These are phyloP conservation scores for Andrena dorsata DNA, from an alignment of 2,888 invertebrate genomes.

Conservation along the genomic window DNA sequence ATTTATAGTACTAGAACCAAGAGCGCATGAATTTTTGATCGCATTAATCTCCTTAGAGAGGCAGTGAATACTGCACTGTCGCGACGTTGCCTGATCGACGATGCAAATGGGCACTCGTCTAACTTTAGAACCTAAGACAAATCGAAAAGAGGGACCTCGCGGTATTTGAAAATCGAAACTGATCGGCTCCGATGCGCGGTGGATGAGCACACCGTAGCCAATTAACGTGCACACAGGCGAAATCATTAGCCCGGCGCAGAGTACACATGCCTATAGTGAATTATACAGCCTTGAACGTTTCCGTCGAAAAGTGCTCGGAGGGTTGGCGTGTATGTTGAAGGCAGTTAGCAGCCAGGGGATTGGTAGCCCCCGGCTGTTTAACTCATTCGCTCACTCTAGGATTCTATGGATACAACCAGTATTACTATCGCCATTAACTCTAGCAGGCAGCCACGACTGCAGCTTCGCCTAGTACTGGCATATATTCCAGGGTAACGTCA, in stretches of 20 bases:
- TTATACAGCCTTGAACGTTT: constrained; percentile 55
- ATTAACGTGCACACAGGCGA: constrained; percentile 63
- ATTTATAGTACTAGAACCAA: no score
- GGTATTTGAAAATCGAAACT: background rate
- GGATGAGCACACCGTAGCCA: constrained; percentile 28
- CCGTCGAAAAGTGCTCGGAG: constrained; percentile 60
- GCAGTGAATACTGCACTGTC: no score
- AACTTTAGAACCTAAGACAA: no score
- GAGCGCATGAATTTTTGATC: no score
- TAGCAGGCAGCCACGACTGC: constrained; percentile 29
- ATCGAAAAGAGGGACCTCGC: background rate
- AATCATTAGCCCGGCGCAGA: constrained; percentile 60
- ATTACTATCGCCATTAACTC: constrained; percentile 65
- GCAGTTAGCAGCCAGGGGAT: constrained; percentile 78
- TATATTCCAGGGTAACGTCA: constrained; percentile 47
- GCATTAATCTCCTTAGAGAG: no score
- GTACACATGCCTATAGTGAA: constrained; percentile 57
- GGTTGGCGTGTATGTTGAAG: constrained; percentile 63
- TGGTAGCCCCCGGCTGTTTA: constrained; percentile 81
- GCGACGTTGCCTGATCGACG: no score
- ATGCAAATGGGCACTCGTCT: no score
- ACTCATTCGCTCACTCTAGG: constrained; percentile 74
- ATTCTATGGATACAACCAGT: constrained; percentile 68
- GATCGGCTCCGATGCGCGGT: background rate
- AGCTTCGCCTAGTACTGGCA: constrained; percentile 15